Conservation (phyloP, 1,140 invertebrate genomes). For the Ganaspis sp. region DNA sequence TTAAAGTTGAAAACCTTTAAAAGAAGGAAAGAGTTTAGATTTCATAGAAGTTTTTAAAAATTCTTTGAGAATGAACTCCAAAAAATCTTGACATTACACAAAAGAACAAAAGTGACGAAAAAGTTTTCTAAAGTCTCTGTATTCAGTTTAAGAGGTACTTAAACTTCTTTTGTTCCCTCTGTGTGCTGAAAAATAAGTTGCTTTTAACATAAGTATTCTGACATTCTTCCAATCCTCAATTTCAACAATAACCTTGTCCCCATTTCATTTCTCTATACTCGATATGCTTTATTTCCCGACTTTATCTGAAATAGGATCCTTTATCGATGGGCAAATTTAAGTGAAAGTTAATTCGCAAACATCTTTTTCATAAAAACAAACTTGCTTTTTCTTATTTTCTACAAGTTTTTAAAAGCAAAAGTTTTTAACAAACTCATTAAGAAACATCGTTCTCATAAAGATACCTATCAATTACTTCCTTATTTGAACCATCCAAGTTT, state of each 20-base stretch:
- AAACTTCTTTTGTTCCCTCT: background rate
- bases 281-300: background rate
- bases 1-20: background rate
- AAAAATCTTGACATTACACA: background rate
- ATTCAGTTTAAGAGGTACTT: conserved; percentile 1
- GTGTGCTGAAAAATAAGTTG: background rate
- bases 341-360: background rate
- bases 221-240: background rate
- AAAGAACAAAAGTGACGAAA: background rate
- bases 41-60: background rate
- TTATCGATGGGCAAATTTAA: background rate
- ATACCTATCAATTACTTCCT: conserved; percentile 12
- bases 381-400: background rate
- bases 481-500: background rate
- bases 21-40: background rate
- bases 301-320: background rate
- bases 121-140: background rate
- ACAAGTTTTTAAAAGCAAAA: conserved; percentile 10
- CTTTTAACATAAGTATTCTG: conserved; percentile 1
- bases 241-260: conserved; percentile 6
- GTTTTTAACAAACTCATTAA: conserved; percentile 1
- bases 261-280: background rate
- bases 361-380: background rate
- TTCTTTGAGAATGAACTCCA: background rate
- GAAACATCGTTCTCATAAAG: background rate